Conservation (phyloP, 1,140 invertebrate genomes). For the Drosophila pseudoobscura region DNA sequence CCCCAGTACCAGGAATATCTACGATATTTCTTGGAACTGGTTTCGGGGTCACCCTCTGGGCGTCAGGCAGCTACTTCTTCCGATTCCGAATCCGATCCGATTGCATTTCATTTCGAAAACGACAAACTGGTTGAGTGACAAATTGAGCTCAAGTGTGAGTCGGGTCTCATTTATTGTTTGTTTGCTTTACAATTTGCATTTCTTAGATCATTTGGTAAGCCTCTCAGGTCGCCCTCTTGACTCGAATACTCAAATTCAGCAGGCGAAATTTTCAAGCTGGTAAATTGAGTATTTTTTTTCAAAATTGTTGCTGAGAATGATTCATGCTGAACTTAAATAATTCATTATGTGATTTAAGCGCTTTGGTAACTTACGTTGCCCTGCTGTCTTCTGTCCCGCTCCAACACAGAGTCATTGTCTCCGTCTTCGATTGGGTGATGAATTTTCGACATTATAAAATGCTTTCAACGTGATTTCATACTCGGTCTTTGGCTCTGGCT, state of each 20-base stretch:
- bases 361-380: conserved; percentile 50
- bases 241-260: background rate
- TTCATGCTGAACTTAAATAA: conserved; percentile 70
- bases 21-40: conserved; percentile 66
- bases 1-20: conserved; percentile 55
- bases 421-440: conserved; percentile 46
- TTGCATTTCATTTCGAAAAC: conserved; percentile 21
- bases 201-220: conserved; percentile 52
- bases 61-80: conserved; percentile 9
- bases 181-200: conserved; percentile 60
- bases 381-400: background rate
- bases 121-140: conserved; percentile 71
- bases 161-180: conserved; percentile 22
- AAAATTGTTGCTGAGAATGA: conserved; percentile 49
- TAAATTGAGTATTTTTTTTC: conserved; percentile 40
- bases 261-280: conserved; percentile 58
- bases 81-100: conserved; percentile 12
- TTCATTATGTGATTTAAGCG: conserved; percentile 72
- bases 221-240: conserved; percentile 13
- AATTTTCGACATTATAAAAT: conserved; percentile 62
- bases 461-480: conserved; percentile 66
- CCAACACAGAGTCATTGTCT: conserved; percentile 13
- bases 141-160: conserved; percentile 40
- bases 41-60: conserved; percentile 42
- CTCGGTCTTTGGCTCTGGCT: background rate